Percentiles rank a stretch among this genome's conserved stretches.
These are phyloP conservation scores for Neomonachus schauinslandi DNA, from an alignment of 2,113 vertebrate genomes.

Conservation along the genomic window DNA sequence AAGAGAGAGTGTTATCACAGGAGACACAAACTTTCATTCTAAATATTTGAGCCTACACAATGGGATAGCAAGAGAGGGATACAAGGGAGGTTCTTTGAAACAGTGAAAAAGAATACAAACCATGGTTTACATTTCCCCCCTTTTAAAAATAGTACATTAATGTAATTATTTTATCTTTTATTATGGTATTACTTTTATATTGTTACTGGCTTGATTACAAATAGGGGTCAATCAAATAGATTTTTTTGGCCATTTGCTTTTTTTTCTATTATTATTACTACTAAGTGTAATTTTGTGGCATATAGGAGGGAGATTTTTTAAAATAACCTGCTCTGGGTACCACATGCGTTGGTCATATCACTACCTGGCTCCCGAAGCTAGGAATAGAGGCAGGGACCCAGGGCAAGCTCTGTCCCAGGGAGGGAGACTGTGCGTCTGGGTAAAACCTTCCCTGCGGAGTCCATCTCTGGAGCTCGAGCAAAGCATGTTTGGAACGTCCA, in stretches of 20 bases:
- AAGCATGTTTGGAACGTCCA: background rate
- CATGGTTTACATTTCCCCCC: background rate
- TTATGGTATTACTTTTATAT: background rate
- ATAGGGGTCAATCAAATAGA: background rate
- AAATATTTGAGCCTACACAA: background rate
- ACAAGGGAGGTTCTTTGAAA: background rate
- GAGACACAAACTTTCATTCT: background rate
- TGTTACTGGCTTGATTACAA: background rate
- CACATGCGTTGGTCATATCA: background rate
- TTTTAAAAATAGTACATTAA: background rate
- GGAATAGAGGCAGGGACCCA: rapidly evolving
- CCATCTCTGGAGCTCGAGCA: background rate
- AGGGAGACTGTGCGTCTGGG: no score
- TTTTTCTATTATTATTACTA: background rate
- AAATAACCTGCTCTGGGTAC: background rate
- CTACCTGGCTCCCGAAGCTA: background rate
- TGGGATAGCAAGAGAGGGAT: background rate
- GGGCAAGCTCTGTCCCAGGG: background rate
- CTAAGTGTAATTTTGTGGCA: background rate
- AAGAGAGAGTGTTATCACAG: background rate
- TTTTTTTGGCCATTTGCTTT: background rate
- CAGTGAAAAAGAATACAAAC: background rate
- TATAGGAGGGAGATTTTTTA: background rate
- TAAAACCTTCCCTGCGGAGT: rapidly evolving
- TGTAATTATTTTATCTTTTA: background rate